A percentile compares a stretch with the other conserved stretches of the same genome.
Evolutionary conservation across 2,113 vertebrate species (phyloP).

Genomic region (Carassius carassius): DNA sequence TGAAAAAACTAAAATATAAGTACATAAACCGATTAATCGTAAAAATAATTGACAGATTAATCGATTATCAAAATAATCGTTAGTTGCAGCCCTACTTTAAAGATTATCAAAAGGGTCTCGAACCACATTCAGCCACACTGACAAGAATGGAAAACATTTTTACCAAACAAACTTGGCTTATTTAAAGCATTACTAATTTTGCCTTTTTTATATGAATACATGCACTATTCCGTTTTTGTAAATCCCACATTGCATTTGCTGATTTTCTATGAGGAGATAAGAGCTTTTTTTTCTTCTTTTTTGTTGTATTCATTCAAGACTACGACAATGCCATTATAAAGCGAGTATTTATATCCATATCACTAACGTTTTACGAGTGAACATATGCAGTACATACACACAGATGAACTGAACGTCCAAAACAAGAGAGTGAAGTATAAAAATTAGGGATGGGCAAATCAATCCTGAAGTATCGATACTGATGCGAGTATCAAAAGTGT

Average conservation of each 20-base stretch:
- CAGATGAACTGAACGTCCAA: background rate
- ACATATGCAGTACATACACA: background rate
- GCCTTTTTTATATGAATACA: no score
- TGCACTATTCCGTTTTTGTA: background rate
- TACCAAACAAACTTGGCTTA: background rate
- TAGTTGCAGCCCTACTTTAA: no score
- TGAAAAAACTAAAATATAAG: no score
- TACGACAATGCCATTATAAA: background rate
- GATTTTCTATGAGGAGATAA: background rate
- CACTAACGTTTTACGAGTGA: background rate
- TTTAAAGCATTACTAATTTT: background rate
- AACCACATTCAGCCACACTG: background rate
- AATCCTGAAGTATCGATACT: no score
- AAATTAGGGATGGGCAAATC: no score
- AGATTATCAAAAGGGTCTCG: background rate
- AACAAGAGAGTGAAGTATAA: background rate
- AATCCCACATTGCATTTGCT: background rate
- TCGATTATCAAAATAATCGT: no score
- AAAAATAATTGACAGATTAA: no score
- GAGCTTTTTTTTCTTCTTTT: background rate
- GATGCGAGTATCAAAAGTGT: no score
- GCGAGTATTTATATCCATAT: no score
- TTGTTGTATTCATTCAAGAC: background rate
- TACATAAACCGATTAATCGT: no score
- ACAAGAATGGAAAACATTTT: background rate